Base-by-base conservation (phyloP, 2,888 invertebrate genomes). In the Timandra comae region DNA sequence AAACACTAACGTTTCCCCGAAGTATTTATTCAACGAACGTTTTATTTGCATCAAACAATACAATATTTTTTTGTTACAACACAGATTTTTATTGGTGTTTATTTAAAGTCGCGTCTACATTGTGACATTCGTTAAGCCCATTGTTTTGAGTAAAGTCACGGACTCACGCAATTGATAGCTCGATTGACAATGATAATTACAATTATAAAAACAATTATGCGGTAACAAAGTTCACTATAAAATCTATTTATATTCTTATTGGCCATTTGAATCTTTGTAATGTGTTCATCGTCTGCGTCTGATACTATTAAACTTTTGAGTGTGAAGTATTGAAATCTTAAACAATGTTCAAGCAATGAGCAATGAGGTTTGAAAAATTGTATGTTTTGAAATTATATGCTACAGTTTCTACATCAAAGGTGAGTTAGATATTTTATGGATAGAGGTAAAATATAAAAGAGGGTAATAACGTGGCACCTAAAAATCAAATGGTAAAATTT, bases 91-190 rank as follows among this genome's bases (percentile, higher is more conserved):
- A 65, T 56, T 60, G 42, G 44, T 69, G 61, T 74, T 72, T 72
- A 66, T 73, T 67, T 65, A 53, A 64, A 68, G 65, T 65, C 60
- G 51, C 39, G 46, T 73, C 68, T 71, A 58, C 55, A 49, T 48
- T 65, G 53, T 54, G 63, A 68, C 68, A 54, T 50, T 35, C 37
- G 39, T 13, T 75, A 67, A 85, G 68, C 75, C 81, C 49, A 59
- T 66, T 82, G 84, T 85, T 84, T 81, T 81, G 65, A 56, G 43
- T 62, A 70, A 80, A 81, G 81, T 81, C 84, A 85, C 84, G 84
- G 56, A 59, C 71, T 13, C 39, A 12, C 46, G 44, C 67, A 59
- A 75, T 71, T 74, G 72, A 75, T 70, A 52, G 67, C 58, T 43
- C 38, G 49, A 55, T 24, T 60, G 55, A 41, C 51, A 49, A 61